Percentiles rank a stretch among this genome's conserved stretches.
Evolutionary conservation across 2,888 invertebrate species (phyloP).

Genomic region (Pseudeuparius sepicola): DNA sequence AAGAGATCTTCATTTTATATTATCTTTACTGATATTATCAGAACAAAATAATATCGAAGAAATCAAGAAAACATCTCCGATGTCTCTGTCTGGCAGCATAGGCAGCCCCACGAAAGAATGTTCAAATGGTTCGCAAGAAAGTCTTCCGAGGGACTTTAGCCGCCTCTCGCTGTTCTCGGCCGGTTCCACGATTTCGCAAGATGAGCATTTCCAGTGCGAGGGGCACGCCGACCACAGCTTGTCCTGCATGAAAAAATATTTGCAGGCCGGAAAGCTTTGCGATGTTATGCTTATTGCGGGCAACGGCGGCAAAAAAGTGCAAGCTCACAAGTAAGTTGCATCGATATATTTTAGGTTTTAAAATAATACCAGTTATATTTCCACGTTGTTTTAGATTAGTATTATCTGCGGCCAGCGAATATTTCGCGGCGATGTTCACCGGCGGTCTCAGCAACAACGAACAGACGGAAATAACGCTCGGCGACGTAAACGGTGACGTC

Average conservation of each 20-base stretch:
- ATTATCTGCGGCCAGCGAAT: slow-evolving; percentile 84
- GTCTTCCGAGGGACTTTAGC: slow-evolving; percentile 55
- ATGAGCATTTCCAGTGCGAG: slow-evolving; percentile 65
- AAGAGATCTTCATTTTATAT: no score
- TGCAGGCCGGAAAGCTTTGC: slow-evolving; percentile 72
- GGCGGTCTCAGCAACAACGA: slow-evolving; percentile 75
- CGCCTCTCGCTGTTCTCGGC: slow-evolving; percentile 56
- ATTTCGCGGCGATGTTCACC: slow-evolving; percentile 94
- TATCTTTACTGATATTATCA: no score
- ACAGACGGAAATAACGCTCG: slow-evolving; percentile 73
- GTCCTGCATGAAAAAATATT: slow-evolving; percentile 72
- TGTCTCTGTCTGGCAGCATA: slow-evolving; percentile 27
- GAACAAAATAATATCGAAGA: no score
- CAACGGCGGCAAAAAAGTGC: slow-evolving; percentile 47
- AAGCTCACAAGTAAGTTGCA: slow-evolving; percentile 36
- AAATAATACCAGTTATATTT: background rate
- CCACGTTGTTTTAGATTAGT: slow-evolving; percentile 56
- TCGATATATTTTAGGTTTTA: background rate
- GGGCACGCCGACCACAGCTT: slow-evolving; percentile 77
- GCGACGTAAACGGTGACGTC: slow-evolving; percentile 78
- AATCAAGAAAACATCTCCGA: no score
- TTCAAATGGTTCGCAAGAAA: slow-evolving; percentile 37
- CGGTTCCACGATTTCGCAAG: slow-evolving; percentile 45
- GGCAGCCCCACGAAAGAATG: slow-evolving; percentile 37
- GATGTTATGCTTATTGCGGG: slow-evolving; percentile 82